Conservation (phyloP, 2,797 vertebrate species). For the Miichthys miiuy region DNA sequence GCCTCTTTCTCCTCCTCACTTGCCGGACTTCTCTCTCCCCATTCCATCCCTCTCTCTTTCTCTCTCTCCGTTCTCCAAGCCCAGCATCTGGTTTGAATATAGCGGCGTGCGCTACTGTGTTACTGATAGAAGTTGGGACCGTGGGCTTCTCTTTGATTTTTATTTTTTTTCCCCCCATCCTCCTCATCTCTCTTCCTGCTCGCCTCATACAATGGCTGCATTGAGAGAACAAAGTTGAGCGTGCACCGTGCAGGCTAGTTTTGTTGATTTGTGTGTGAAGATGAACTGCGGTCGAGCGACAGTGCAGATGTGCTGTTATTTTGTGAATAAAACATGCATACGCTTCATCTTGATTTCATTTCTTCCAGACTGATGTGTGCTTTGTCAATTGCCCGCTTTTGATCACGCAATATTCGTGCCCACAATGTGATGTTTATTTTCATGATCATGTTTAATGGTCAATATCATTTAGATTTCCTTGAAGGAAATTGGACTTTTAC, state of each 20-base stretch:
- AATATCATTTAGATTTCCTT: conserved; percentile 28
- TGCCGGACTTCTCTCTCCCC: conserved; percentile 65
- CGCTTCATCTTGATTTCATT: conserved; percentile 16
- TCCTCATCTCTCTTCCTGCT: conserved; percentile 69
- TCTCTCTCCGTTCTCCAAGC: conserved; percentile 58
- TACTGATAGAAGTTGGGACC: conserved; percentile 82
- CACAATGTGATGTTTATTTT: conserved; percentile 30
- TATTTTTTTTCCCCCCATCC: conserved; percentile 50
- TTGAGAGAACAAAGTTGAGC: conserved; percentile 51
- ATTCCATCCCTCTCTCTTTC: conserved; percentile 34
- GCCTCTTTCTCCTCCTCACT: conserved; percentile 65
- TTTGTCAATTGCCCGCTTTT: conserved; percentile 10
- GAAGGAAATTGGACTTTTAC: conserved; percentile 43
- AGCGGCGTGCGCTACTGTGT: conserved; percentile 85
- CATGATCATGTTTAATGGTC: conserved; percentile 22
- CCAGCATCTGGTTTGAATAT: conserved; percentile 91
- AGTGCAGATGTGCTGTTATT: conserved; percentile 9
- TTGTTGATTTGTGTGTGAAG: conserved; percentile 22
- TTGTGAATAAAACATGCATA: neutral
- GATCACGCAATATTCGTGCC: conserved; percentile 18
- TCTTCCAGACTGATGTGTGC: conserved; percentile 12
- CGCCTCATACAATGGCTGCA: conserved; percentile 62
- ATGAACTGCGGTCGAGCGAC: neutral
- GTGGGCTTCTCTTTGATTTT: conserved; percentile 81
- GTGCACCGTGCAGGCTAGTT: conserved; percentile 10